Percentiles rank a stretch among this genome's conserved stretches.
Evolutionary conservation across 2,113 vertebrate genomes (phyloP).

Genomic region (Alligator mississippiensis): DNA sequence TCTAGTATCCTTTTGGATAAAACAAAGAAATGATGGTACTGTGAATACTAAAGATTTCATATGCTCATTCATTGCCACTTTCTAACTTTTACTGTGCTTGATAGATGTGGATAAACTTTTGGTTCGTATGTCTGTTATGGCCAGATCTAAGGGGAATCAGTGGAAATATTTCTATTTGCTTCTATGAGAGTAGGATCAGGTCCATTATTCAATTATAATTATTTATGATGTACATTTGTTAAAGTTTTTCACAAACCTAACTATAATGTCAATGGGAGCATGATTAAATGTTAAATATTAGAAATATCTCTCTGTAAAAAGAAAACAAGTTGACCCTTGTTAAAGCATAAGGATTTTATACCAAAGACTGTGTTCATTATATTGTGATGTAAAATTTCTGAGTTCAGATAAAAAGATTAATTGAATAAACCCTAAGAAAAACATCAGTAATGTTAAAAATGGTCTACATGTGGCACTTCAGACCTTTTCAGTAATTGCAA

Average conservation of each 20-base stretch:
- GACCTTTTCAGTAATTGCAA: neutral
- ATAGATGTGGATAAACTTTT: neutral
- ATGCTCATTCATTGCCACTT: neutral
- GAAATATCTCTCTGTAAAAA: neutral
- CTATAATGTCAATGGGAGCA: fast-evolving
- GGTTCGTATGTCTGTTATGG: neutral
- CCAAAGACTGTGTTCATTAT: neutral
- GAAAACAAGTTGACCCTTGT: fast-evolving
- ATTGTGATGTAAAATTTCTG: fast-evolving
- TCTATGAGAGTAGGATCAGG: neutral
- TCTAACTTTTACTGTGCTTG: neutral
- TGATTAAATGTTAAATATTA: neutral
- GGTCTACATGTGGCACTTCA: fast-evolving
- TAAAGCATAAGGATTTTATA: neutral
- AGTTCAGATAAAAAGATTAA: fast-evolving
- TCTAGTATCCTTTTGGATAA: neutral
- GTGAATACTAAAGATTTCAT: neutral
- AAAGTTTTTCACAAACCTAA: neutral
- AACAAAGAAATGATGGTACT: neutral
- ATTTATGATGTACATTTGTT: neutral
- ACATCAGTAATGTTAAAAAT: neutral
- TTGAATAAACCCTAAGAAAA: neutral
- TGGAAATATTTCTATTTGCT: neutral
- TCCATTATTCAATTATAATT: neutral
- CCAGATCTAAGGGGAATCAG: neutral